Percentiles rank a stretch among this genome's conserved stretches.
Conservation (phyloP, 2,888 invertebrate genomes). For the Horisme vitalbata region DNA sequence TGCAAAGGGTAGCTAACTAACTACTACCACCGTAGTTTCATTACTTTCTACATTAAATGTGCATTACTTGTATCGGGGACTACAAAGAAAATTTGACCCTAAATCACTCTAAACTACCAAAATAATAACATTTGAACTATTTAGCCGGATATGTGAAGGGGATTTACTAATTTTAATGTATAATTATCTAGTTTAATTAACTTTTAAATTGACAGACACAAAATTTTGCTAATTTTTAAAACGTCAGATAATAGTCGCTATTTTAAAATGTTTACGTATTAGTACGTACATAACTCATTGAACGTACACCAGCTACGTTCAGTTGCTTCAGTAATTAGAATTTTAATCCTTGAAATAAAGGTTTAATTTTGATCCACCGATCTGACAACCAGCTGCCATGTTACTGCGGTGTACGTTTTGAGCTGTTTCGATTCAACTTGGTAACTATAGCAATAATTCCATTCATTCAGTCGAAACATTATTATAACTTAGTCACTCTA, state of each 20-base stretch:
- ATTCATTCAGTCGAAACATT: constrained; percentile 33
- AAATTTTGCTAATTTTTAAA: constrained; percentile 31
- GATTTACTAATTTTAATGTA: constrained; percentile 29
- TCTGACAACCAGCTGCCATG: constrained; percentile 5
- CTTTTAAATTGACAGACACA: constrained; percentile 55
- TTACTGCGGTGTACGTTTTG: constrained; percentile 5
- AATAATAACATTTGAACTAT: constrained; percentile 35
- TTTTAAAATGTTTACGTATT: constrained; percentile 27
- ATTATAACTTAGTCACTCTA: constrained; percentile 15
- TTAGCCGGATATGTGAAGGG: constrained; percentile 30
- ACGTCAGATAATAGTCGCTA: constrained; percentile 7
- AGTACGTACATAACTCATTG: constrained; percentile 18
- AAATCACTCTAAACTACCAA: constrained; percentile 30
- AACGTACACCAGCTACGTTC: too few species aligned
- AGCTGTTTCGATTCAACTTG: constrained; percentile 28
- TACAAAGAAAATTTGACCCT: constrained; percentile 19
- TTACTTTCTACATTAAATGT: constrained; percentile 24
- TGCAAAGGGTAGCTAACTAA: constrained; percentile 15
- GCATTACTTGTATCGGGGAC: constrained; percentile 25
- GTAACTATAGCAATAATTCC: constrained; percentile 48
- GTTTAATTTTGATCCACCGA: not conserved
- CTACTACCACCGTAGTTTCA: constrained; percentile 17
- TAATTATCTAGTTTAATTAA: constrained; percentile 45
- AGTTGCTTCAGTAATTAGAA: too few species aligned
- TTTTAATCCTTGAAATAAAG: not conserved